A percentile compares a stretch with the other conserved stretches of the same genome.
Evolutionary conservation across 2,113 vertebrate species (phyloP).

Genomic region (Sylvilagus bachmani): DNA sequence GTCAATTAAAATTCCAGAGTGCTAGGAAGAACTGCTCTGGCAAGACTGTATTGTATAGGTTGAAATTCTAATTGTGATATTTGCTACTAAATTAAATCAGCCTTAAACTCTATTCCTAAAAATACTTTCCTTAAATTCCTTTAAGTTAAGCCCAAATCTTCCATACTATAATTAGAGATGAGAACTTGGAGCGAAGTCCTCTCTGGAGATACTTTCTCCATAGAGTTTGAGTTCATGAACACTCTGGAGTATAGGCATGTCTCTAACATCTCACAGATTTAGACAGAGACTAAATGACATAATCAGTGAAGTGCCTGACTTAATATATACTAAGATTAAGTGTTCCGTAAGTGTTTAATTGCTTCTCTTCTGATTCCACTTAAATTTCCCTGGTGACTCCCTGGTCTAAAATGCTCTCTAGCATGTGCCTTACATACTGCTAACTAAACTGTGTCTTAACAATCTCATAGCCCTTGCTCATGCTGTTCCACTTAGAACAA

Average conservation of each 20-base stretch:
- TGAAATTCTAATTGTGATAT: background rate
- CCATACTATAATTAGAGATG: background rate
- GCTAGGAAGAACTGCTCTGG: background rate
- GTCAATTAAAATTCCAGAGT: background rate
- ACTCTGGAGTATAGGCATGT: background rate
- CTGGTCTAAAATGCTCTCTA: conserved; percentile 16
- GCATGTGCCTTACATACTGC: background rate
- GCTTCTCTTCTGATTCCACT: background rate
- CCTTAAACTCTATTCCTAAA: background rate
- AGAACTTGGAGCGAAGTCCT: background rate
- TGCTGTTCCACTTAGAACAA: background rate
- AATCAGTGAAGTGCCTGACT: background rate
- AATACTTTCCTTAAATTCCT: background rate
- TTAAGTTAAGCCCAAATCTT: background rate
- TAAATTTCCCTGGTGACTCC: background rate
- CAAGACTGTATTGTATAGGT: background rate
- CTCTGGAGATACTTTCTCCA: conserved; percentile 11
- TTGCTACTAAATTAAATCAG: background rate
- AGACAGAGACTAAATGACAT: background rate
- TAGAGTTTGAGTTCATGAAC: background rate
- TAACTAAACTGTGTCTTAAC: background rate
- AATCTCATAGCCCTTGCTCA: background rate
- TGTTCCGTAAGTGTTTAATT: background rate
- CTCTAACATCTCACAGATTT: background rate
- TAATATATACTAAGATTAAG: background rate